These are phyloP conservation scores for Forbesichthys agassizii DNA, from an alignment of 2,113 vertebrate species.

Conservation along the genomic window DNA sequence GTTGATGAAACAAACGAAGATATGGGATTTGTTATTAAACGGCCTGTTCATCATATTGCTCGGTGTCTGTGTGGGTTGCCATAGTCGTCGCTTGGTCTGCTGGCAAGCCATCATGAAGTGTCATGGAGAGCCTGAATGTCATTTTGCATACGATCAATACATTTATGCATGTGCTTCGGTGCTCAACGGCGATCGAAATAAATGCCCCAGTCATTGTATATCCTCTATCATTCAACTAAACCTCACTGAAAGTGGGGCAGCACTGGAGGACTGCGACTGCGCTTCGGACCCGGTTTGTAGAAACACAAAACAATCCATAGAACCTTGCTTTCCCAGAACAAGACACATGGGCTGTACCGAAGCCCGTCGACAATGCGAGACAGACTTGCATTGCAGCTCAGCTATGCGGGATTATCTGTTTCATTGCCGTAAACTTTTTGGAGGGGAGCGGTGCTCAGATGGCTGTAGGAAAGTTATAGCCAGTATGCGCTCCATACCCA, in stretches of 20 bases:
- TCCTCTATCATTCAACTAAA: conserved; percentile 77
- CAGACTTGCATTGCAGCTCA: conserved; percentile 69
- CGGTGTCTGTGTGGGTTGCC: conserved; percentile 66
- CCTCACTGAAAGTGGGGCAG: conserved; percentile 72
- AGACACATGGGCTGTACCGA: conserved; percentile 78
- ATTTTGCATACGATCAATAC: conserved; percentile 76
- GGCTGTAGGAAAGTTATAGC: conserved; percentile 76
- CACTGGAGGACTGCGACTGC: conserved; percentile 79
- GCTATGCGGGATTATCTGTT: conserved; percentile 76
- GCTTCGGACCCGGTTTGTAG: conserved; percentile 69
- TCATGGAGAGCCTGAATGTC: conserved; percentile 77
- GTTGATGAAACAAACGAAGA: conserved; percentile 45
- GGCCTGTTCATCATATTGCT: conserved; percentile 34
- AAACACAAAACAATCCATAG: conserved; percentile 70
- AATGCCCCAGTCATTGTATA: conserved; percentile 81
- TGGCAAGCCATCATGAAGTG: conserved; percentile 78
- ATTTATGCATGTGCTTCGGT: conserved; percentile 72
- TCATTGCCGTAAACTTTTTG: conserved; percentile 82
- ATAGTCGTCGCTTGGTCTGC: conserved; percentile 80
- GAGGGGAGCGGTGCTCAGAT: conserved; percentile 77
- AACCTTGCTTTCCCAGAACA: conserved; percentile 77
- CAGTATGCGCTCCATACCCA: conserved; percentile 77
- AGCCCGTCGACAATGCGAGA: conserved; percentile 78
- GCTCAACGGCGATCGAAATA: conserved; percentile 60
- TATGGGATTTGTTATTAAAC: conserved; percentile 28